Conservation (phyloP, 1,140 invertebrate species). For the Calephelis nemesis region DNA sequence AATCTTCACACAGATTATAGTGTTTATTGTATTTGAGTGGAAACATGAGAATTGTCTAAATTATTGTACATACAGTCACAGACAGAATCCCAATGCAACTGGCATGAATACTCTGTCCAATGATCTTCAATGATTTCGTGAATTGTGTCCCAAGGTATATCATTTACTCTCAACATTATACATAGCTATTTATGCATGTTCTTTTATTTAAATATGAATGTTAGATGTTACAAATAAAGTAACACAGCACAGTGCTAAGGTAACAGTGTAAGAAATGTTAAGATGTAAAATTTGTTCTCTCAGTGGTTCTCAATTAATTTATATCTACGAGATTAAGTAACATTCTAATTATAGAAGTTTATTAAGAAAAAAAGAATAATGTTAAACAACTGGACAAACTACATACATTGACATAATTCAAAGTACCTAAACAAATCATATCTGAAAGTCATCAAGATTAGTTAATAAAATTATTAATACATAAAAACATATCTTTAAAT, state of each 20-base stretch:
- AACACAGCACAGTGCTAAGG: neutral
- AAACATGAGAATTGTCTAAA: constrained; percentile 15
- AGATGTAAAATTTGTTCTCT: too few species aligned
- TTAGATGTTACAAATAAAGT: neutral
- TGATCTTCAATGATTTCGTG: constrained; percentile 59
- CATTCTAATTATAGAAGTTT: too few species aligned
- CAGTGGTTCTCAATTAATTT: too few species aligned
- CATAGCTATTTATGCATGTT: neutral
- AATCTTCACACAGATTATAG: neutral
- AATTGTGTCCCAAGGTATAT: constrained; percentile 65
- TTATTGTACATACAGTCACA: constrained; percentile 67
- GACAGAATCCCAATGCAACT: constrained; percentile 63
- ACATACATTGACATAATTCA: too few species aligned
- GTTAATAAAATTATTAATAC: too few species aligned
- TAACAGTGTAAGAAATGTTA: too few species aligned
- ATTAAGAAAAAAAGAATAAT: too few species aligned
- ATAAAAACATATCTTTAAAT: too few species aligned
- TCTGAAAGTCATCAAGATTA: too few species aligned
- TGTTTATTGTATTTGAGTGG: neutral
- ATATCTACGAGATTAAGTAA: too few species aligned
- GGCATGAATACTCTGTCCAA: constrained; percentile 56
- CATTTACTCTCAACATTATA: constrained; percentile 65
- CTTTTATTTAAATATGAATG: neutral
- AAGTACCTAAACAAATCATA: too few species aligned
- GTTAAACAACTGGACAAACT: too few species aligned